Percentiles rank a stretch among this genome's conserved stretches.
These are phyloP conservation scores for Drosophila meridiana DNA, from an alignment of 2,888 invertebrate species.

Conservation along the genomic window DNA sequence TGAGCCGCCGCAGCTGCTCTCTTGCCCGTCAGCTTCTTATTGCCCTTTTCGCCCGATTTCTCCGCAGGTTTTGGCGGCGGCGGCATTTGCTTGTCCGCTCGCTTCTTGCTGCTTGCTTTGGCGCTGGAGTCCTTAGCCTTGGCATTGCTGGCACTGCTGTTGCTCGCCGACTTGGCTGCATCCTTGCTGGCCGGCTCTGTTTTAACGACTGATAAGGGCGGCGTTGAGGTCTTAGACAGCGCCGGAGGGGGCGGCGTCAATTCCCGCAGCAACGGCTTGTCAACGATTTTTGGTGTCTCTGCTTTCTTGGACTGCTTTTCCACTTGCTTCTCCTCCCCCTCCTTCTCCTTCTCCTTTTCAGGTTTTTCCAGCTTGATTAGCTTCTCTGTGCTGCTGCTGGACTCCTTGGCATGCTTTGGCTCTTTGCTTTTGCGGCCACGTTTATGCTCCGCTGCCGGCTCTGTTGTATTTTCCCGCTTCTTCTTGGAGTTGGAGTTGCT, in stretches of 20 bases:
- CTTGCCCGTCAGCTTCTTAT: constrained; percentile 51
- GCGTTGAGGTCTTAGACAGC: background rate
- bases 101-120: constrained; percentile 74
- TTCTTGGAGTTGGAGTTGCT: constrained; percentile 47
- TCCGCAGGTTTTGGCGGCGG: constrained; percentile 68
- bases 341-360: constrained; percentile 36
- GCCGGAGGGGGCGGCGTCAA: constrained; percentile 21
- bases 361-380: constrained; percentile 31
- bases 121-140: constrained; percentile 38
- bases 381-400: constrained; percentile 33
- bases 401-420: constrained; percentile 62
- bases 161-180: constrained; percentile 33
- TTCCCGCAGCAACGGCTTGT: constrained; percentile 16
- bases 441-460: constrained; percentile 48
- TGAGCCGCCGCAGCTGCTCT: constrained; percentile 52
- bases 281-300: constrained; percentile 39
- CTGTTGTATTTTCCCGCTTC: constrained; percentile 53
- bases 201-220: constrained; percentile 15
- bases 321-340: constrained; percentile 13
- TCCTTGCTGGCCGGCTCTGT: constrained; percentile 31
- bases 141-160: constrained; percentile 28
- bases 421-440: constrained; percentile 68
- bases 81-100: constrained; percentile 71
- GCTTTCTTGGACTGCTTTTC: constrained; percentile 54
- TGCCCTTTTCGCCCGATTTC: constrained; percentile 56